Evolutionary conservation across 2,888 invertebrate genomes (phyloP).

Genomic region (Diarsia dahlii): DNA sequence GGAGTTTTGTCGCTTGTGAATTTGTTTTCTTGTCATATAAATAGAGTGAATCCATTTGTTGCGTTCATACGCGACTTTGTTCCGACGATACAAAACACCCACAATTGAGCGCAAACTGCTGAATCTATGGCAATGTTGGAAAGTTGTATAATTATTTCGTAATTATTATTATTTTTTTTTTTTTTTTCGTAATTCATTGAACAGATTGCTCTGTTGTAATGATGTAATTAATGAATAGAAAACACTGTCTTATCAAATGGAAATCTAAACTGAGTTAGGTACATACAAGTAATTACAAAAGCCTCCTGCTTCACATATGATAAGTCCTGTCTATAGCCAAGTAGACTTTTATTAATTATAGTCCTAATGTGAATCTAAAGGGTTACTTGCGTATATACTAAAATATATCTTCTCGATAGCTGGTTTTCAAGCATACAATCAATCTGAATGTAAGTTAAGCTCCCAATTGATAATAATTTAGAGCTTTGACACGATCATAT

Average conservation of each 20-base stretch:
- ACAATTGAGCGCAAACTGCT: background rate
- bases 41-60: slow-evolving; percentile 15
- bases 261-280: background rate
- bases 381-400: background rate
- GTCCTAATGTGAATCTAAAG: background rate
- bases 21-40: slow-evolving; percentile 11
- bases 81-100: background rate
- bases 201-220: background rate
- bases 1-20: slow-evolving; percentile 32
- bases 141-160: background rate
- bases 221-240: background rate
- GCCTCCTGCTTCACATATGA: background rate
- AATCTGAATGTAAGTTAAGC: slow-evolving; percentile 27
- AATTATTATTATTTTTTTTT: too few species aligned
- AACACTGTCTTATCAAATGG: slow-evolving; percentile 1
- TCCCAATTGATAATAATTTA: slow-evolving; percentile 45
- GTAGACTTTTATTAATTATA: background rate
- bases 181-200: background rate
- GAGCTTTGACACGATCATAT: slow-evolving; percentile 29
- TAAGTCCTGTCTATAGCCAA: background rate
- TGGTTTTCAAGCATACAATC: slow-evolving; percentile 19
- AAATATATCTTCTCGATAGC: background rate
- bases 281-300: background rate
- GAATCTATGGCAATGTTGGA: background rate
- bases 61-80: background rate